Evolutionary conservation across 2,797 vertebrate species (phyloP).

Genomic region (Enoplosus armatus): DNA sequence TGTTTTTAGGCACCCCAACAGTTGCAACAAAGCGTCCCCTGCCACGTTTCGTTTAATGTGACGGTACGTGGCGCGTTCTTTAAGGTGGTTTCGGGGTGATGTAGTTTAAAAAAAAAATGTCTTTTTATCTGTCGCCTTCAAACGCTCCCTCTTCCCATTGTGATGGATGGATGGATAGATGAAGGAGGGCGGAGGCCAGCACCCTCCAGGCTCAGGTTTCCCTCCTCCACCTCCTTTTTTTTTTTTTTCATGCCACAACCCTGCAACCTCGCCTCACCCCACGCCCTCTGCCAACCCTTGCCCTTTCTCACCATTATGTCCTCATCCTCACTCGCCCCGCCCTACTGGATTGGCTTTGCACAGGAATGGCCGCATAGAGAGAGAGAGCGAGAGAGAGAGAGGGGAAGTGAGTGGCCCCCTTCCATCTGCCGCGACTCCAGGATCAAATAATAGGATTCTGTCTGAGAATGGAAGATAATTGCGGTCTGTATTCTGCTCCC

Average conservation of each 20-base stretch:
- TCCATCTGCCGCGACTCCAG: conserved; percentile 89
- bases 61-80: too few species aligned
- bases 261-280: conserved; percentile 38
- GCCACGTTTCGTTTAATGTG: too few species aligned
- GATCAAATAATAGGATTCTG: conserved; percentile 88
- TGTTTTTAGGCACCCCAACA: too few species aligned
- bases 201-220: conserved; percentile 71
- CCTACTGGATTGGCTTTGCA: conserved; percentile 83
- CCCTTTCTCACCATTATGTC: conserved; percentile 67
- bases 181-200: conserved; percentile 32
- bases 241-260: conserved; percentile 25
- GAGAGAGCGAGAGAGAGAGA: conserved; percentile 21
- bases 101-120: too few species aligned
- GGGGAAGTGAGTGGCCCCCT: conserved; percentile 68
- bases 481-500: conserved; percentile 86
- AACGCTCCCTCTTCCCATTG: conserved; percentile 33
- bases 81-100: too few species aligned
- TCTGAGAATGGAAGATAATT: conserved; percentile 90
- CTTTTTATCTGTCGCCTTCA: too few species aligned
- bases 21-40: too few species aligned
- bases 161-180: conserved; percentile 57
- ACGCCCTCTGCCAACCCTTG: conserved; percentile 46
- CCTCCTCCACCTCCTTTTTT: conserved; percentile 33
- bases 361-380: conserved; percentile 79
- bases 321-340: conserved; percentile 53